These are phyloP conservation scores for Falco biarmicus DNA, from an alignment of 2,797 vertebrate species.

Conservation along the genomic window DNA sequence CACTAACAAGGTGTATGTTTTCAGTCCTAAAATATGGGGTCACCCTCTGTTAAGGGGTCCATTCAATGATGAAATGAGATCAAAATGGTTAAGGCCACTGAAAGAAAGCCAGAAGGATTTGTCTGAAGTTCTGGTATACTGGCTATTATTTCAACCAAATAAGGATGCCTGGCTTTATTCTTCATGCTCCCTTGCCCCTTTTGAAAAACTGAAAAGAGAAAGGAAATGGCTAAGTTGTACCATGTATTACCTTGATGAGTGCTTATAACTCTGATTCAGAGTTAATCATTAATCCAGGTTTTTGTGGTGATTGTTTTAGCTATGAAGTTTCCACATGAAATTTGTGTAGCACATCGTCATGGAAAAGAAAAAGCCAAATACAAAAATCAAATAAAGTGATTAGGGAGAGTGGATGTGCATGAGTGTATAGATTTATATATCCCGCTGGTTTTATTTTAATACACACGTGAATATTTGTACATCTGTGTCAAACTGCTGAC, in stretches of 20 bases:
- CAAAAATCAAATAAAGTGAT: conserved; percentile 68
- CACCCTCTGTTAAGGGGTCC: conserved; percentile 72
- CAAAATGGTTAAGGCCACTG: conserved; percentile 73
- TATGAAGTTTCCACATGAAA: conserved; percentile 29
- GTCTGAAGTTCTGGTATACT: conserved; percentile 73
- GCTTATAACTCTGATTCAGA: conserved; percentile 76
- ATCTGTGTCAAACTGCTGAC: conserved; percentile 41
- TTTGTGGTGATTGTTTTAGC: conserved; percentile 68
- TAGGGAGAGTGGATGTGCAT: neutral
- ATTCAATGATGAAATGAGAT: conserved; percentile 76
- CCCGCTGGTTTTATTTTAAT: conserved; percentile 33
- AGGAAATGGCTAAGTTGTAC: conserved; percentile 78
- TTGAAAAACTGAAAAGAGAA: conserved; percentile 76
- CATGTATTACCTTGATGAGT: conserved; percentile 78
- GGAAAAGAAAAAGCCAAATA: conserved; percentile 63
- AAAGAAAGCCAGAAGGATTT: conserved; percentile 73
- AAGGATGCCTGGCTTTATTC: conserved; percentile 69
- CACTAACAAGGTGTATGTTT: conserved; percentile 75
- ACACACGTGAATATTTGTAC: conserved; percentile 34
- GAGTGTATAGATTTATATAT: conserved; percentile 3
- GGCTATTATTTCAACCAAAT: conserved; percentile 73
- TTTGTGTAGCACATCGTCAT: conserved; percentile 22
- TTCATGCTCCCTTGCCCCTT: conserved; percentile 75
- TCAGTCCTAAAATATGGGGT: conserved; percentile 74
- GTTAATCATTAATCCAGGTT: conserved; percentile 75